Percentiles rank a stretch among this genome's conserved stretches.
Evolutionary conservation across 2,797 vertebrate genomes (phyloP).

Genomic region (Tiaroga cobitis): DNA sequence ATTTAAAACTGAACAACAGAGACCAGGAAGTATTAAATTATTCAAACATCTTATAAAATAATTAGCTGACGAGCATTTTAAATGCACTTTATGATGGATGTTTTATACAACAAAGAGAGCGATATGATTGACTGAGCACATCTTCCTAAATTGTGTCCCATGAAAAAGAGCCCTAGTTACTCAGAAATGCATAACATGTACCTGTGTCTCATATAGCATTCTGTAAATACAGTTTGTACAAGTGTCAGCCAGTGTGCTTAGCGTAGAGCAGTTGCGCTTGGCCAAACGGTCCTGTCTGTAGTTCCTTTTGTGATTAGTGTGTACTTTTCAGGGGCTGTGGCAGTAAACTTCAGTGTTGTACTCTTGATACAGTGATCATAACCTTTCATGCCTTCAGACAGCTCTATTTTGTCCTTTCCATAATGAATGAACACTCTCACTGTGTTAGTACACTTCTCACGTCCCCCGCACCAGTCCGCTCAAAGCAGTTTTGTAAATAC

Average conservation of each 20-base stretch:
- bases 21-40: conserved; percentile 30
- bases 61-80: conserved; percentile 16
- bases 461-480: conserved; percentile 57
- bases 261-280: conserved; percentile 30
- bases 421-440: conserved; percentile 59
- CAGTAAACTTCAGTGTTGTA: conserved; percentile 49
- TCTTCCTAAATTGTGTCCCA: conserved; percentile 6
- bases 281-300: conserved; percentile 46
- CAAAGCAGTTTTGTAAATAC: conserved; percentile 71
- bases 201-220: conserved; percentile 30
- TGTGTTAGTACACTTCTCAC: conserved; percentile 1
- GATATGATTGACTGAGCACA: conserved; percentile 23
- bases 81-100: conserved; percentile 43
- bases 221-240: conserved; percentile 45
- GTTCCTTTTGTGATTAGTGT: conserved; percentile 52
- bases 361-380: conserved; percentile 60
- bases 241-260: conserved; percentile 46
- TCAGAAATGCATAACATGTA: conserved; percentile 19
- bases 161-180: conserved; percentile 10
- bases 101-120: conserved; percentile 41
- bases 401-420: conserved; percentile 61
- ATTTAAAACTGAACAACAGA: conserved; percentile 12
- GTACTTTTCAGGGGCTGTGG: conserved; percentile 47
- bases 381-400: conserved; percentile 57
- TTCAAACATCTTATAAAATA: conserved; percentile 35